Conservation (phyloP, 2,888 invertebrate genomes). For the Xanthia icteritia region DNA sequence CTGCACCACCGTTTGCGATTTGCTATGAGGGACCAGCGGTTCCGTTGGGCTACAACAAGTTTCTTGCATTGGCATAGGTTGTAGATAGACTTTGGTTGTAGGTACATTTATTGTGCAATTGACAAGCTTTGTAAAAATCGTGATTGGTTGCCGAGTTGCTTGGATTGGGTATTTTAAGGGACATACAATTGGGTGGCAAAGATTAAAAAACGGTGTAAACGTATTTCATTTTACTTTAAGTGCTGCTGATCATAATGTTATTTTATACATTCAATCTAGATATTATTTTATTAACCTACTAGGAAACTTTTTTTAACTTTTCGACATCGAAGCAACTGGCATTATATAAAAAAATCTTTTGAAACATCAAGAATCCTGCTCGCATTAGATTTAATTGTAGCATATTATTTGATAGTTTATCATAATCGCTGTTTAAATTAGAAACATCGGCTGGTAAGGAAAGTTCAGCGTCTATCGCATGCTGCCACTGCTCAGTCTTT, state of each 20-base stretch:
- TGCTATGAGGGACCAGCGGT: constrained; percentile 87
- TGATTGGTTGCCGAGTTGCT: constrained; percentile 51
- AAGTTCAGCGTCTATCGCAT: constrained; percentile 68
- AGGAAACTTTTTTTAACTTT: neutral
- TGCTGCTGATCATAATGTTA: neutral
- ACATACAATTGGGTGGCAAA: neutral
- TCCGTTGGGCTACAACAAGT: constrained; percentile 85
- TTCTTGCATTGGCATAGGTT: constrained; percentile 30
- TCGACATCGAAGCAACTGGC: constrained; percentile 55
- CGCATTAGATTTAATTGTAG: constrained; percentile 39
- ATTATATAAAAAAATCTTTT: constrained; percentile 1
- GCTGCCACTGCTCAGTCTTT: constrained; percentile 74
- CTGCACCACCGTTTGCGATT: constrained; percentile 85
- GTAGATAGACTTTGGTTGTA: neutral
- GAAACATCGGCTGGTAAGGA: constrained; percentile 49
- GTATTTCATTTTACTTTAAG: neutral
- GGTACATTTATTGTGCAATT: constrained; percentile 54
- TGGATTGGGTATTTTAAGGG: constrained; percentile 12
- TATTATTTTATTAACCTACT: neutral
- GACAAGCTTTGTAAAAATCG: constrained; percentile 46
- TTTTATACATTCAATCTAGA: neutral
- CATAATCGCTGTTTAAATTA: constrained; percentile 44
- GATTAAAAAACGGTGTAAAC: neutral
- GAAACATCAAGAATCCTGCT: constrained; percentile 21
- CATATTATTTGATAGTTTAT: constrained; percentile 58